Base-by-base conservation (phyloP, 2,113 vertebrate species). In the Vireo altiloquus region DNA sequence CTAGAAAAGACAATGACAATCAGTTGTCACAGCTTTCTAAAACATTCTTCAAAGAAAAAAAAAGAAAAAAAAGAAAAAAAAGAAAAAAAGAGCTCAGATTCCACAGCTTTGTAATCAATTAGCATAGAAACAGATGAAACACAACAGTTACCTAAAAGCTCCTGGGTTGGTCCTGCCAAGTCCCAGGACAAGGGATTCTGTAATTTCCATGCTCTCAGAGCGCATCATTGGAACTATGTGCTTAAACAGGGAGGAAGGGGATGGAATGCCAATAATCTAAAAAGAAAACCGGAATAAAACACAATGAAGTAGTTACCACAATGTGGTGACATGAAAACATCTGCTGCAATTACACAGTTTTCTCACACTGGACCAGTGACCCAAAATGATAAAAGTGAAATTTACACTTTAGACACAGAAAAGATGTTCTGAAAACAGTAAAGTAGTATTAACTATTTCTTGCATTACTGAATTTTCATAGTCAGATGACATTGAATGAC, bases 171-270 rank as follows among this genome's bases (percentile, higher is more conserved):
- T 99, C 98, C 99, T 98, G 99, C 99, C 99, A 98, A 99, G 99
- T 94, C 99, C 99, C 97, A 99, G 98, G 80, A 99, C 99, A 60
- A 99, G 98, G 97, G 99, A 99, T 98, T 99, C 99, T 39, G 99
- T 99, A 97, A 99, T 99, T 97, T 99, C 99, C 99, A 99, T 99
- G 98, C 99, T 99, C 98, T 99, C 99, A 87, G 99, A 99, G 98
- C 99, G 99, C 99, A 99, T 99, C 99, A 99, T 99, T 44, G 99
- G 99, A 97, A 99, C 99, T 95, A 99, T 98, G 97, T 99, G 99
- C 98, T 99, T 99, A 98, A 99, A 99, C 91, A 99, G 97, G 92
- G 99, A 99, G 61, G 99, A 99, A 88, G 99, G 99, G 97, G 99
- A 99, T 85, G 99, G 99, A 98, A 98, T 98, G 96, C 99, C 99